Evolutionary conservation across 1,140 invertebrate genomes (phyloP).

Genomic region (Calliopsis andreniformis): DNA sequence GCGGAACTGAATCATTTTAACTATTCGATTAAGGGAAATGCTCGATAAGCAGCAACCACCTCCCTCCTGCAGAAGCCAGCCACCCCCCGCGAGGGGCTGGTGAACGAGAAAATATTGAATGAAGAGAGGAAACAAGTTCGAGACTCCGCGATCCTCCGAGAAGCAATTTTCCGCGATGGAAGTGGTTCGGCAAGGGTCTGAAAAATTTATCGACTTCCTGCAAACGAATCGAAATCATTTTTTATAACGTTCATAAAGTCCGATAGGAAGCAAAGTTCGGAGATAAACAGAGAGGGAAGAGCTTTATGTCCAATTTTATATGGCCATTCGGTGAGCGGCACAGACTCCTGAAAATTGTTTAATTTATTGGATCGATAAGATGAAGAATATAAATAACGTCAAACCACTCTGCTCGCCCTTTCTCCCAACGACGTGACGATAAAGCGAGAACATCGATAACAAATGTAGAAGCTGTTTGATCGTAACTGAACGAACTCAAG

Average conservation of each 20-base stretch:
- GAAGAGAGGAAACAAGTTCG: constrained; percentile 36
- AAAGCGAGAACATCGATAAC: neutral
- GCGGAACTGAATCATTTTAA: constrained; percentile 42
- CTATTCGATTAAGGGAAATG: constrained; percentile 30
- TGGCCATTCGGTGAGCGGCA: neutral
- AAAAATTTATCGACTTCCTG: constrained; percentile 56
- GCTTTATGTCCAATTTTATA: constrained; percentile 47
- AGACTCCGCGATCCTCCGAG: constrained; percentile 29
- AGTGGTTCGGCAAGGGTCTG: constrained; percentile 2
- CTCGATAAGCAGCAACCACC: constrained; percentile 9
- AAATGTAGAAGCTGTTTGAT: neutral
- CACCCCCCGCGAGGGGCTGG: neutral
- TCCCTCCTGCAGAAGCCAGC: neutral
- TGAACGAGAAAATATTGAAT: constrained; percentile 33
- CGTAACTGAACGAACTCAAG: neutral
- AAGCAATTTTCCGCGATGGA: constrained; percentile 53
- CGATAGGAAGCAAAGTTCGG: constrained; percentile 32
- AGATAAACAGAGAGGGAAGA: constrained; percentile 40
- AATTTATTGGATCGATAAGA: neutral
- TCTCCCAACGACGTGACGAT: neutral
- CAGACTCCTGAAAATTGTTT: constrained; percentile 28
- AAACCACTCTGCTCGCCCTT: too few species aligned
- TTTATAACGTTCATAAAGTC: constrained; percentile 61
- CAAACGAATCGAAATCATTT: constrained; percentile 63
- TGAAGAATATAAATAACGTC: neutral